Conservation (phyloP, 2,888 invertebrate genomes). For the Carabus problematicus region DNA sequence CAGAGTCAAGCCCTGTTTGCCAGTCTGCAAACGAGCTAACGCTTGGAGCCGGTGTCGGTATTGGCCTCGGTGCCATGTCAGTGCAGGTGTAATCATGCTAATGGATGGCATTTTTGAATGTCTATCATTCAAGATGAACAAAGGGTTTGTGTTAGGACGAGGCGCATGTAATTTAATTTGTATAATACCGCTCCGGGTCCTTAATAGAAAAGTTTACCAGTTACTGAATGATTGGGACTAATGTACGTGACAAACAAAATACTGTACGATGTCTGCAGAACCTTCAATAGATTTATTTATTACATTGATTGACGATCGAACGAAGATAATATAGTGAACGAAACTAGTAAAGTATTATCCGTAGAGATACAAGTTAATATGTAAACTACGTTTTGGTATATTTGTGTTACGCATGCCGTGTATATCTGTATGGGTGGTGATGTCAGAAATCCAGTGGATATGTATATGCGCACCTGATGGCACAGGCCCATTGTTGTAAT, state of each 20-base stretch:
- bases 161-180: constrained; percentile 42
- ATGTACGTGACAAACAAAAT: constrained; percentile 35
- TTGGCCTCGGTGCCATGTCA: constrained; percentile 14
- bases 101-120: constrained; percentile 41
- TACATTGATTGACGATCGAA: too few species aligned
- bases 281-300: too few species aligned
- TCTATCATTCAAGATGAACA: constrained; percentile 41
- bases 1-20: background rate
- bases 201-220: constrained; percentile 40
- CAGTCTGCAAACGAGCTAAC: background rate
- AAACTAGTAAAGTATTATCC: too few species aligned
- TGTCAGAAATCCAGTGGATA: background rate
- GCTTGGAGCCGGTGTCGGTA: background rate
- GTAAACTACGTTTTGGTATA: background rate
- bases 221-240: constrained; percentile 36
- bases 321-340: too few species aligned
- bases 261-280: constrained; percentile 6
- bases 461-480: background rate
- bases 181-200: constrained; percentile 33
- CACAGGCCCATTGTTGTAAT: background rate
- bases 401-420: background rate
- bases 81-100: constrained; percentile 40
- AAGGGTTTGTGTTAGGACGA: constrained; percentile 38
- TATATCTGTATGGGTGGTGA: too few species aligned
- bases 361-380: background rate